These are phyloP conservation scores for Xestoiulus laeticollis DNA, from an alignment of 2,888 invertebrate genomes.

Conservation along the genomic window DNA sequence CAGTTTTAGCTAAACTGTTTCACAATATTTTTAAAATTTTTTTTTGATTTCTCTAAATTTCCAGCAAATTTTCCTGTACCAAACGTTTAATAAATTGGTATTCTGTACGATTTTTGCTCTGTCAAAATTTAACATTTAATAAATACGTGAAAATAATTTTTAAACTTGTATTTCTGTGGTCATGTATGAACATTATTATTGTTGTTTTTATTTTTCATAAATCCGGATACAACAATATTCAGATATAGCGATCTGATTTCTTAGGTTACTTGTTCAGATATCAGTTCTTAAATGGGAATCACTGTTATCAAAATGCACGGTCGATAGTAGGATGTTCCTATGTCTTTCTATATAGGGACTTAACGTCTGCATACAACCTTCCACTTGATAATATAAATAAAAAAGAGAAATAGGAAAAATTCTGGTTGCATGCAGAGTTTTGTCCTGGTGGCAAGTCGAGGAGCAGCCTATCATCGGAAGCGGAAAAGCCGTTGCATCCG, in stretches of 20 bases:
- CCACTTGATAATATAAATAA: background rate
- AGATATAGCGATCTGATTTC: background rate
- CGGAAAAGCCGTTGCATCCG: slow-evolving; percentile 25
- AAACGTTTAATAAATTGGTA: too few species aligned
- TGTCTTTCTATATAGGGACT: background rate
- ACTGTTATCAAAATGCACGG: background rate
- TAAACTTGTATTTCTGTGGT: too few species aligned
- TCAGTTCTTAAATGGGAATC: background rate
- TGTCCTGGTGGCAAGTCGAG: background rate
- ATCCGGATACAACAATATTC: too few species aligned
- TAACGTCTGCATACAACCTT: background rate
- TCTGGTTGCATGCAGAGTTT: slow-evolving; percentile 13
- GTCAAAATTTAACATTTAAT: too few species aligned
- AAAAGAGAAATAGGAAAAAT: background rate
- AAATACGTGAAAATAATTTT: too few species aligned
- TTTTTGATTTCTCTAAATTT: too few species aligned
- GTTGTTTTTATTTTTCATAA: too few species aligned
- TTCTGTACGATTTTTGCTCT: too few species aligned
- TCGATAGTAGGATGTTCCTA: background rate
- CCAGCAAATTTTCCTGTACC: too few species aligned
- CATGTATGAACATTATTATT: too few species aligned
- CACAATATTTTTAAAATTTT: too few species aligned
- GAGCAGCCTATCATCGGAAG: slow-evolving; percentile 28
- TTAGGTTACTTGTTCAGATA: background rate
- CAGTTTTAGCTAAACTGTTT: too few species aligned